phyloP scores from a whole-genome alignment of 2,888 invertebrate genomes.

The Ochropleura leucogaster region DNA sequence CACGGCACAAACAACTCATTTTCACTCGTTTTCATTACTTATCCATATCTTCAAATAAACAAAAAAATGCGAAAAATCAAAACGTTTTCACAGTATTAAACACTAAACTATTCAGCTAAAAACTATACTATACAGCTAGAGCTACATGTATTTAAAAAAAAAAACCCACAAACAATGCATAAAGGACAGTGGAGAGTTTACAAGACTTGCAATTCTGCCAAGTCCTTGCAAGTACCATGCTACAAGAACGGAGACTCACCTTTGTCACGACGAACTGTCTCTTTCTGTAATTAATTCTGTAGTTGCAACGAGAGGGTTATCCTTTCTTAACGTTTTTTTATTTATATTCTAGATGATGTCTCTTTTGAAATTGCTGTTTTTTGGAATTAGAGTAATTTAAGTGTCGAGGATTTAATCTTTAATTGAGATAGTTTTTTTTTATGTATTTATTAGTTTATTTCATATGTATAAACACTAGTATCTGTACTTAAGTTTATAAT shows the following conservation, averaged over 20 bases:
- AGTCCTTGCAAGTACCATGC: constrained; percentile 25
- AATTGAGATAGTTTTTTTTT: neutral
- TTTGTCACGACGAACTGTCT: constrained; percentile 47
- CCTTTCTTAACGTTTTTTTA: constrained; percentile 15
- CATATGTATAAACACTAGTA: too few species aligned
- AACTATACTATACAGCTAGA: neutral
- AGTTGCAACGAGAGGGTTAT: constrained; percentile 19
- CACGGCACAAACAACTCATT: neutral
- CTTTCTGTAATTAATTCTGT: constrained; percentile 51
- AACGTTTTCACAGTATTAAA: neutral
- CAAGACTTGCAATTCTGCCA: constrained; percentile 27
- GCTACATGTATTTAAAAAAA: constrained; percentile 39
- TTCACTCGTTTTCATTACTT: neutral
- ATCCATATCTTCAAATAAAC: neutral
- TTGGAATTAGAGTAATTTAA: neutral
- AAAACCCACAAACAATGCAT: constrained; percentile 42
- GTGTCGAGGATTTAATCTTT: neutral
- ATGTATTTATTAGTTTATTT: neutral
- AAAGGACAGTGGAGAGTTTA: constrained; percentile 20
- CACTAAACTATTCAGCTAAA: too few species aligned
- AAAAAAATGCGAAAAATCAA: neutral
- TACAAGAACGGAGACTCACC: constrained; percentile 33
- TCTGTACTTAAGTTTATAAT: too few species aligned
- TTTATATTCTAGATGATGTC: neutral
- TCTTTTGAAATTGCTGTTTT: neutral